Evolutionary conservation across 2,797 vertebrate genomes (phyloP), one percentile per base, ranked within the genome.

Genomic region (Cirrhinus mrigala): DNA sequence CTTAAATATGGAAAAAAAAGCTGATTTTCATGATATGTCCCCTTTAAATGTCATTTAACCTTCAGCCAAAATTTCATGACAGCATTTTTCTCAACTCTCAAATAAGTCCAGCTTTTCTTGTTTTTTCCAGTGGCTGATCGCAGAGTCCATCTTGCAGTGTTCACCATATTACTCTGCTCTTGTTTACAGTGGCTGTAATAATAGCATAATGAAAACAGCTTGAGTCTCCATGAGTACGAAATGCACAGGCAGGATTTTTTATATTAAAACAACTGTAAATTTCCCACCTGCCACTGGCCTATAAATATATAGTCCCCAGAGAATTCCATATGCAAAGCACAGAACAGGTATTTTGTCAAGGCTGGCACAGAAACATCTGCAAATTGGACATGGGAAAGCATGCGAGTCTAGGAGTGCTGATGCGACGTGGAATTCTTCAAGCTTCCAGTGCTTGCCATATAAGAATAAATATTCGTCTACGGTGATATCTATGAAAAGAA

Each of bases 291-390:
- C 86, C 88, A 85, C 73, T 15, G 33, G 71, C 86, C 86, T 90
- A 90, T 90, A 90, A 90, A 90, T 90, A 89, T 86, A 83, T 77
- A 3, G 64, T 89, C 89, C 85, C 81, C 52, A 44, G 83, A 84
- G 85, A 54, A 75, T 80, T 85, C 48, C 89, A 76, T 87, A 89
- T 90, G 89, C 88, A 90, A 88, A 90, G n/a, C 77, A 88, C 73
- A 60, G 46, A 81, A 79, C 80, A 82, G 85, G 85, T 90, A 88
- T 89, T 90, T 89, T 90, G 86, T 90, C 89, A 90, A 83, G 70
- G 83, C 68, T 79, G 82, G 83, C 46, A 79, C 68, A 77, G 60
- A 84, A 85, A 85, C 86, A 84, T 83, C 84, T 86, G 83, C 86
- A 87, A 84, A 87, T 86, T 84, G 81, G 79, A 90, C 82, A 88